These are phyloP conservation scores for Cephalophus harveyi DNA, from an alignment of 2,113 vertebrate genomes.

Conservation along the genomic window DNA sequence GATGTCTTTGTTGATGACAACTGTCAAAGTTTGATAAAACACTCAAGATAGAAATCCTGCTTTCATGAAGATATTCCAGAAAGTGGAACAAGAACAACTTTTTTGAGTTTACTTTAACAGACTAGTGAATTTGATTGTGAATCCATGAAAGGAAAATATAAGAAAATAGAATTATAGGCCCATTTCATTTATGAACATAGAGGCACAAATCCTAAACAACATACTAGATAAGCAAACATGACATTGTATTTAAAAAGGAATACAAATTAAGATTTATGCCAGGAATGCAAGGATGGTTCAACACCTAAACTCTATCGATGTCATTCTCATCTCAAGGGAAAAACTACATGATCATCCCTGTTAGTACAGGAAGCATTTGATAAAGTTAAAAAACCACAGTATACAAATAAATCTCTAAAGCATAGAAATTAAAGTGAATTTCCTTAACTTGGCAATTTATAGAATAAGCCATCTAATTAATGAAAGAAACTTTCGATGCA, in stretches of 20 bases:
- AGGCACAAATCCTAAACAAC: neutral
- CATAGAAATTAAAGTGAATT: neutral
- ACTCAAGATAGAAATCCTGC: no score
- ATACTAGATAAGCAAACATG: neutral
- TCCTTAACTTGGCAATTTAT: neutral
- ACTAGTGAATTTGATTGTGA: neutral
- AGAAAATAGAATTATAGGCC: neutral
- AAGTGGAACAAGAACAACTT: neutral
- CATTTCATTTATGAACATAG: neutral
- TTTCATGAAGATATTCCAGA: no score
- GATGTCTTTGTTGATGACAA: neutral
- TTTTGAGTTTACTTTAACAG: neutral
- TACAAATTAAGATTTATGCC: neutral
- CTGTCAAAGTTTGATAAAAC: neutral
- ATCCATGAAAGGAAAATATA: neutral
- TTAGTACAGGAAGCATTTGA: neutral
- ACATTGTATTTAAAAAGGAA: neutral
- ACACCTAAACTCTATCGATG: neutral
- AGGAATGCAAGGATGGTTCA: neutral
- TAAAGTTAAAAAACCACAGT: neutral
- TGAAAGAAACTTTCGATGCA: fast-evolving
- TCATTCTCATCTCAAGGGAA: neutral
- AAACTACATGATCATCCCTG: neutral
- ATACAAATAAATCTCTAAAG: neutral
- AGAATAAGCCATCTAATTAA: neutral